Conservation (phyloP, 2,113 vertebrate genomes). For the Rana temporaria region DNA sequence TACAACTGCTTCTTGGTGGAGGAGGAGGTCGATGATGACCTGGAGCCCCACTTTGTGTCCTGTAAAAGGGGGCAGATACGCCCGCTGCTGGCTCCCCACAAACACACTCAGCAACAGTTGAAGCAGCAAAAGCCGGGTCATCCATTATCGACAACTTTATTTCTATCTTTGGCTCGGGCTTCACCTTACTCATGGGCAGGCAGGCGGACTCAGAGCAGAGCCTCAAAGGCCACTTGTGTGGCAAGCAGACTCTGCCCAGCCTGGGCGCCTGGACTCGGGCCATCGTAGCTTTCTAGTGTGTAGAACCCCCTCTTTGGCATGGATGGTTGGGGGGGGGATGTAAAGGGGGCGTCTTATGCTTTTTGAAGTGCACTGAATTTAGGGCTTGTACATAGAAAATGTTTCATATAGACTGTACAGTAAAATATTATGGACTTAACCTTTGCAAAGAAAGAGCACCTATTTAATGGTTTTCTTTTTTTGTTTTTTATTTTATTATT, state of each 20-base stretch:
- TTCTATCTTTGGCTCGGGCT: conserved; percentile 91
- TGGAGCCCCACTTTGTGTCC: conserved; percentile 78
- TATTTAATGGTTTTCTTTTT: conserved; percentile 77
- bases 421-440: conserved; percentile 77
- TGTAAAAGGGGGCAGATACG: conserved; percentile 82
- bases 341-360: not conserved
- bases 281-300: conserved; percentile 92
- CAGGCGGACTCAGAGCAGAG: conserved; percentile 85
- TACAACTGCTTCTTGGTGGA: conserved; percentile 57
- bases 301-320: not conserved
- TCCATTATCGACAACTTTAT: conserved; percentile 93
- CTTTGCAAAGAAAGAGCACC: conserved; percentile 80
- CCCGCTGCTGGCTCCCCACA: conserved; percentile 57
- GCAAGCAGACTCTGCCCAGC: conserved; percentile 88
- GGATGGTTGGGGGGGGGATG: conserved; percentile 19
- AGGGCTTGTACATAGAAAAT: conserved; percentile 57
- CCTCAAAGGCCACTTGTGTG: conserved; percentile 84
- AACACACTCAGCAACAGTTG: conserved; percentile 64
- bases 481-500: conserved; percentile 59
- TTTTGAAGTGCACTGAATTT: conserved; percentile 6
- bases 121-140: no score
- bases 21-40: conserved; percentile 68
- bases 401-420: conserved; percentile 72
- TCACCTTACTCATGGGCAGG: conserved; percentile 89
- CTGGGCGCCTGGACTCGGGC: conserved; percentile 91